Evolutionary conservation across 2,113 vertebrate genomes (phyloP).

Genomic region (Paramormyrops kingsleyae): DNA sequence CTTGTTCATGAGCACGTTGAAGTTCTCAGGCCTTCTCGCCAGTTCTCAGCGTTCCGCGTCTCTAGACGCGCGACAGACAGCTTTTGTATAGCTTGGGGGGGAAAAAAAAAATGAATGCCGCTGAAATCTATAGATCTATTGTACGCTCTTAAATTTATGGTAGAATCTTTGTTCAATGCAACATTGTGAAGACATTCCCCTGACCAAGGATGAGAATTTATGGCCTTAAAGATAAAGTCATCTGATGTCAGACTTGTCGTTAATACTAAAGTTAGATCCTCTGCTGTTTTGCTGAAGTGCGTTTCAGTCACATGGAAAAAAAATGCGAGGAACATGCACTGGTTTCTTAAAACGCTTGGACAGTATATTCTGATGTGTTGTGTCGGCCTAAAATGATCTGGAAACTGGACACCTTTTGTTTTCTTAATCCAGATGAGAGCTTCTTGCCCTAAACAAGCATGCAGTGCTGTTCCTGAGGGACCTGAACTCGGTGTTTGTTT

Average conservation of each 20-base stretch:
- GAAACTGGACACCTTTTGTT: slow-evolving; percentile 22
- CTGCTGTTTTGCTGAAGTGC: background rate
- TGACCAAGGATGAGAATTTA: background rate
- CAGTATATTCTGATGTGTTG: background rate
- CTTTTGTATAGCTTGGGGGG: background rate
- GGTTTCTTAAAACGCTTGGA: too few species aligned
- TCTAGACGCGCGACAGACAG: background rate
- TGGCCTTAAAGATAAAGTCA: background rate
- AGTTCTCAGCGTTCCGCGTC: background rate
- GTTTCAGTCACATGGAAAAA: background rate
- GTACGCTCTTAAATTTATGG: background rate
- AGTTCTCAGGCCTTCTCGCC: background rate
- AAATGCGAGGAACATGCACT: background rate
- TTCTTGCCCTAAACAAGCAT: slow-evolving; percentile 23
- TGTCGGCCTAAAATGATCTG: background rate
- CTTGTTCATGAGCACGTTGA: background rate
- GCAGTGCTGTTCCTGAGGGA: slow-evolving; percentile 30
- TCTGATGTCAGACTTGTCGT: background rate
- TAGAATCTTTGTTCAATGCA: background rate
- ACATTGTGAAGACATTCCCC: background rate
- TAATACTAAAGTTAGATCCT: background rate
- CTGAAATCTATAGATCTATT: background rate
- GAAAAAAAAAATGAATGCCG: background rate
- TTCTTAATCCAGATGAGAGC: slow-evolving; percentile 32
- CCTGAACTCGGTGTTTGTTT: slow-evolving; percentile 36